These are phyloP conservation scores for Gallinago undulata DNA, from an alignment of 2,113 vertebrate genomes.

Conservation along the genomic window DNA sequence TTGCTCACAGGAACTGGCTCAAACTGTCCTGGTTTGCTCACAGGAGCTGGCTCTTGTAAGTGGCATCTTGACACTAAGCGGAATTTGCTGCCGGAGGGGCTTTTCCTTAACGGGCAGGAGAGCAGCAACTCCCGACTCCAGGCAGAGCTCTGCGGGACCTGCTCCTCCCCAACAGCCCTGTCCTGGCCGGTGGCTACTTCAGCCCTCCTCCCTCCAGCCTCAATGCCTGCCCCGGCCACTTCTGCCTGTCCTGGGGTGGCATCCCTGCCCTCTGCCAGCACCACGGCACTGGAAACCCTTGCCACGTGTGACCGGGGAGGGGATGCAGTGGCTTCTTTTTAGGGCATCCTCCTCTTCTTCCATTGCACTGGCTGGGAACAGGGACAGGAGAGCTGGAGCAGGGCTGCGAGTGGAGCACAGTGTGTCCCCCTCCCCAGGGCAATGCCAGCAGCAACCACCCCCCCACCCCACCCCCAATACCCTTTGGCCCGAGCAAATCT, in stretches of 20 bases:
- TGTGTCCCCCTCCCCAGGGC: not conserved
- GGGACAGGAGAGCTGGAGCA: not conserved
- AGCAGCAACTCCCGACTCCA: not conserved
- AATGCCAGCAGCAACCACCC: not conserved
- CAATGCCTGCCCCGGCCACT: rapidly evolving
- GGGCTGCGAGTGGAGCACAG: not conserved
- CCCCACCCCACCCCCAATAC: no score
- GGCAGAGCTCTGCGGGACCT: not conserved
- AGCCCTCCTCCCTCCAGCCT: not conserved
- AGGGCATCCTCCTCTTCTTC: not conserved
- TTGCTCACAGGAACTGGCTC: not conserved
- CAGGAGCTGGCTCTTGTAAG: not conserved
- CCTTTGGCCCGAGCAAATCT: not conserved
- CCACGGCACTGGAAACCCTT: not conserved
- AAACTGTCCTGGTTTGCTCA: not conserved
- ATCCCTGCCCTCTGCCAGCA: not conserved
- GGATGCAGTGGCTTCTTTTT: not conserved
- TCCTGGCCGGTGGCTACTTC: not conserved
- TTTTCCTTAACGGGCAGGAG: not conserved
- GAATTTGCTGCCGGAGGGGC: conserved; percentile 19
- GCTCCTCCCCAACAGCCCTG: not conserved
- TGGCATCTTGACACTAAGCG: not conserved
- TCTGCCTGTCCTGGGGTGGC: not conserved
- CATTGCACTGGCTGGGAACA: rapidly evolving
- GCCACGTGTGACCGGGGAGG: not conserved